A percentile compares a stretch with the other conserved stretches of the same genome.
These are phyloP conservation scores for Folsomia manolachei DNA, from an alignment of 2,888 invertebrate species.

Conservation along the genomic window DNA sequence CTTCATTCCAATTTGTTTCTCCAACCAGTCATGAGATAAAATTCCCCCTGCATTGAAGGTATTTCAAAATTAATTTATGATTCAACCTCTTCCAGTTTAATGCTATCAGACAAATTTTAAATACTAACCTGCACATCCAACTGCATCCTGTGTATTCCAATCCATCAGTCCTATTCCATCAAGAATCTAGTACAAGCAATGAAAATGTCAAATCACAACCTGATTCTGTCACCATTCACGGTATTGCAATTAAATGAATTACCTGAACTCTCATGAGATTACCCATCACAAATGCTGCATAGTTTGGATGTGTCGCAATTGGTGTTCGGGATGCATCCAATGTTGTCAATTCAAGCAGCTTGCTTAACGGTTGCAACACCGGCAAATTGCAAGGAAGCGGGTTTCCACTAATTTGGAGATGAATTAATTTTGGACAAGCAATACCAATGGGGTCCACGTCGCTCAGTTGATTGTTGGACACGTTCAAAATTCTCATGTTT, in stretches of 20 bases:
- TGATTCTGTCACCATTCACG: too few species aligned
- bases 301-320: constrained; percentile 42
- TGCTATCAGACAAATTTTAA: neutral
- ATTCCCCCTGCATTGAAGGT: constrained; percentile 26
- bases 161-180: constrained; percentile 36
- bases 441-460: constrained; percentile 36
- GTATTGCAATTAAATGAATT: too few species aligned
- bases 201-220: too few species aligned
- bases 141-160: constrained; percentile 39
- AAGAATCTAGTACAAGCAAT: constrained; percentile 35
- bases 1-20: constrained; percentile 41
- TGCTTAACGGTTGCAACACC: constrained; percentile 31
- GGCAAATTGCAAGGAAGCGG: constrained; percentile 40
- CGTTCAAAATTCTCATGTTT: constrained; percentile 43
- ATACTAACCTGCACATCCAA: constrained; percentile 31
- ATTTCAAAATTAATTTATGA: neutral
- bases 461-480: constrained; percentile 42
- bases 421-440: constrained; percentile 41
- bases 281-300: constrained; percentile 29
- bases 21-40: constrained; percentile 42
- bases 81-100: neutral
- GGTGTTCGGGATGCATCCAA: constrained; percentile 43
- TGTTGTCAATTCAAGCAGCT: constrained; percentile 30
- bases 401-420: constrained; percentile 45
- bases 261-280: constrained; percentile 34